A percentile compares a stretch with the other conserved stretches of the same genome.
phyloP scores from a whole-genome alignment of 2,797 vertebrate species.

The Alauda arvensis region DNA sequence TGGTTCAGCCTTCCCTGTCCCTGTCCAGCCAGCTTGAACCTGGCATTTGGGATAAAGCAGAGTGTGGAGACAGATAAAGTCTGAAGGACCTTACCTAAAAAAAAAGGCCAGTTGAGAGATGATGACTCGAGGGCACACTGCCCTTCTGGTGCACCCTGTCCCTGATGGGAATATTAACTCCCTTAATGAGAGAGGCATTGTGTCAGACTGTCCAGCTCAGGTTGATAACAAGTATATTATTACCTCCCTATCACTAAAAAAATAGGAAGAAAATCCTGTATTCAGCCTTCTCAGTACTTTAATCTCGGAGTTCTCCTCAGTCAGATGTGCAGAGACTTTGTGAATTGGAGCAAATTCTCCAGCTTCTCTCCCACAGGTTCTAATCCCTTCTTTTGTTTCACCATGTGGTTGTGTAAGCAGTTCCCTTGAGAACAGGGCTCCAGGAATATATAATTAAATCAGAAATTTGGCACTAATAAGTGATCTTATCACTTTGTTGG shows the following conservation, averaged over 20 bases:
- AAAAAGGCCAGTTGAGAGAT: not conserved
- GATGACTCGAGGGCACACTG: not conserved
- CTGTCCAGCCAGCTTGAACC: not conserved
- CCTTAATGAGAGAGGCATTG: not conserved
- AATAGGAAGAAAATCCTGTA: not conserved
- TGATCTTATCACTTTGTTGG: constrained; percentile 56
- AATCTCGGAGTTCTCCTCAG: not conserved
- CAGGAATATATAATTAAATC: constrained; percentile 69
- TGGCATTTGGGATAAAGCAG: not conserved
- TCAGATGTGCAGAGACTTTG: not conserved
- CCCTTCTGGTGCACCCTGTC: not conserved
- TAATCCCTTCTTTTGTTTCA: constrained; percentile 70
- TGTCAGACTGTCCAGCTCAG: not conserved
- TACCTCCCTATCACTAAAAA: not conserved
- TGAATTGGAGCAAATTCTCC: constrained; percentile 23
- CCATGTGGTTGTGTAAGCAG: constrained; percentile 59
- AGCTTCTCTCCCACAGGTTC: constrained; percentile 41
- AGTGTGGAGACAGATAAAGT: not conserved
- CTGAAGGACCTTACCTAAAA: not conserved
- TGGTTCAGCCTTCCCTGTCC: not conserved
- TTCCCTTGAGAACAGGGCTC: constrained; percentile 58
- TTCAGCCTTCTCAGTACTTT: not conserved
- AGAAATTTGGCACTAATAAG: constrained; percentile 59
- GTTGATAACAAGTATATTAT: not conserved
- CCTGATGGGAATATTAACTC: not conserved